Evolutionary conservation across 2,113 vertebrate genomes (phyloP).

Genomic region (Melanerpes aurifrons): DNA sequence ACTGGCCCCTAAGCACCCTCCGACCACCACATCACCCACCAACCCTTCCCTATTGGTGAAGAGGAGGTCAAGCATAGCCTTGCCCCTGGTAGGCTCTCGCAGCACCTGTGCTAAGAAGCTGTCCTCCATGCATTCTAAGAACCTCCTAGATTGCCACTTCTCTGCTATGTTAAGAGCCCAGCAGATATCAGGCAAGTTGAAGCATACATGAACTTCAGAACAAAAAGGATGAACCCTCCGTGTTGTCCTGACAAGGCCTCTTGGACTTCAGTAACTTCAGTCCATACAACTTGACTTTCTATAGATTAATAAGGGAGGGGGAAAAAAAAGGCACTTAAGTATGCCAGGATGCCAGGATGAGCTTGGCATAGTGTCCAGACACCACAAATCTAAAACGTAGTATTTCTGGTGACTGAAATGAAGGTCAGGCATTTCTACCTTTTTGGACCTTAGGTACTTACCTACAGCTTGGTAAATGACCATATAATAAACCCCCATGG

Average conservation of each 20-base stretch:
- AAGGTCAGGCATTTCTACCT: not conserved
- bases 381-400: not conserved
- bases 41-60: too few species aligned
- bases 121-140: too few species aligned
- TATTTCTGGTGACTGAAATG: not conserved
- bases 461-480: not conserved
- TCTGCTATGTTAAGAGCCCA: too few species aligned
- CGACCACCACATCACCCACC: too few species aligned
- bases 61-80: too few species aligned
- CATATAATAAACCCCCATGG: not conserved
- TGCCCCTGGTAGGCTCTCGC: too few species aligned
- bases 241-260: not conserved
- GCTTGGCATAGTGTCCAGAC: not conserved
- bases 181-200: too few species aligned
- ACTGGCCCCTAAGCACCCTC: too few species aligned
- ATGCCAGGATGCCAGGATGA: not conserved
- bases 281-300: not conserved
- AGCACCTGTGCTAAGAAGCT: too few species aligned
- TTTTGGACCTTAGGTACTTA: not conserved
- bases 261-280: not conserved
- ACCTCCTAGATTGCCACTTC: too few species aligned
- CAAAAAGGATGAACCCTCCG: not conserved
- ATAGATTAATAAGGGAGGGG: not conserved
- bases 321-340: not conserved
- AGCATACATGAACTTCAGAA: not conserved